These are phyloP conservation scores for Leucophora obtusa DNA, from an alignment of 2,888 invertebrate genomes.

Conservation along the genomic window DNA sequence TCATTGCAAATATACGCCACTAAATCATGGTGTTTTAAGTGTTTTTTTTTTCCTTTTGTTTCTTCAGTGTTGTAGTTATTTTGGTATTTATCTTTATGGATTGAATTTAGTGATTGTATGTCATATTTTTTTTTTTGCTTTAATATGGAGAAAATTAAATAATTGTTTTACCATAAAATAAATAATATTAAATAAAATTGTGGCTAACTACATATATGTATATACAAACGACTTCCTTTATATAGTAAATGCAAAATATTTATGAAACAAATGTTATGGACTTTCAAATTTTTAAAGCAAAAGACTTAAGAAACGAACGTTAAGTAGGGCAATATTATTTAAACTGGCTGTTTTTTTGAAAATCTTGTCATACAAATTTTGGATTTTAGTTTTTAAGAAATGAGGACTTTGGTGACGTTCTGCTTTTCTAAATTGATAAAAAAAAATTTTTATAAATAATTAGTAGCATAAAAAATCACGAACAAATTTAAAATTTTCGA, in stretches of 20 bases:
- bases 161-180: constrained; percentile 45
- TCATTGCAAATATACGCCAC: constrained; percentile 68
- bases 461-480: too few relatives aligned
- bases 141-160: constrained; percentile 39
- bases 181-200: constrained; percentile 47
- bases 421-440: too few relatives aligned
- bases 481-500: too few relatives aligned
- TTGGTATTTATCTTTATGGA: constrained; percentile 19
- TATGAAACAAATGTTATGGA: too few relatives aligned
- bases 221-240: constrained; percentile 34
- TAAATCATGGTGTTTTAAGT: constrained; percentile 27
- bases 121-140: constrained; percentile 42
- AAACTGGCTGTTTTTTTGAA: too few relatives aligned
- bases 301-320: constrained; percentile 14
- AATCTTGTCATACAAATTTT: too few relatives aligned
- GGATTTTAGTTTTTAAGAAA: too few relatives aligned
- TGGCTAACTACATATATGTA: constrained; percentile 32
- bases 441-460: too few relatives aligned
- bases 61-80: constrained; percentile 8
- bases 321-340: too few relatives aligned
- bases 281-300: constrained; percentile 1
- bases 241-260: neutral
- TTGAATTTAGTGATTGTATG: constrained; percentile 40
- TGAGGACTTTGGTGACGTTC: too few relatives aligned
- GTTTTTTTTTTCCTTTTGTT: constrained; percentile 14